Evolutionary conservation across 2,797 vertebrate genomes (phyloP).

Genomic region (Microchirus variegatus): DNA sequence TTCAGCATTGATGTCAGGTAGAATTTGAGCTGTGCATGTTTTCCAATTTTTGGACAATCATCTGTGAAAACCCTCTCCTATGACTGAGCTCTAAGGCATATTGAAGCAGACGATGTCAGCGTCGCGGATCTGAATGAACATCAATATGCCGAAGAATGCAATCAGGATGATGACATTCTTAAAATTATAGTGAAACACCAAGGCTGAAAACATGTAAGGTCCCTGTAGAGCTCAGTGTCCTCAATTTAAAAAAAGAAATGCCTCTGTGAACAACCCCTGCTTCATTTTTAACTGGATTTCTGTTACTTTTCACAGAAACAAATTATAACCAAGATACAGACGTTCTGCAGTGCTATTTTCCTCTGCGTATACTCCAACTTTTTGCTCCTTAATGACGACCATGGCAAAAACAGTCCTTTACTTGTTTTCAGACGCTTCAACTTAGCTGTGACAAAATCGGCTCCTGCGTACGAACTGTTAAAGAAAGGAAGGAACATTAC

Average conservation of each 20-base stretch:
- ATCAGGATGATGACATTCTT: constrained; percentile 28
- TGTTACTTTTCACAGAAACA: too few species aligned
- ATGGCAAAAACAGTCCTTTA: constrained; percentile 24
- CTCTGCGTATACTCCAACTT: not conserved
- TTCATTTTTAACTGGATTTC: constrained; percentile 31
- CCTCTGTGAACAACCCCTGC: constrained; percentile 32
- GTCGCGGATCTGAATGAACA: constrained; percentile 31
- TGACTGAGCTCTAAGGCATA: constrained; percentile 27
- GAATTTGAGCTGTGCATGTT: constrained; percentile 23
- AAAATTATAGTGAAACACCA: constrained; percentile 15
- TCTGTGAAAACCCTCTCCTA: constrained; percentile 17
- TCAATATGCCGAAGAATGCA: constrained; percentile 40
- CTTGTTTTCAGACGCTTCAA: constrained; percentile 43
- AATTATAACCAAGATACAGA: not conserved
- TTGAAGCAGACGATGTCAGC: constrained; percentile 23
- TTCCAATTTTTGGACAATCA: constrained; percentile 24
- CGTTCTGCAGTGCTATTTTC: constrained; percentile 7
- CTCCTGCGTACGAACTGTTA: constrained; percentile 23
- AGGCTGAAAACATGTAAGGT: constrained; percentile 40
- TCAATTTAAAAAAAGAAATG: constrained; percentile 47
- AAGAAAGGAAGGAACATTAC: constrained; percentile 13
- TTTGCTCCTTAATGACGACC: constrained; percentile 5
- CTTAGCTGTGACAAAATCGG: constrained; percentile 9
- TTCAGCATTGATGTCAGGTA: constrained; percentile 10
- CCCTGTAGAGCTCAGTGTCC: constrained; percentile 42